phyloP scores from a whole-genome alignment of 1,140 invertebrate genomes.

The Micrasema minimum region DNA sequence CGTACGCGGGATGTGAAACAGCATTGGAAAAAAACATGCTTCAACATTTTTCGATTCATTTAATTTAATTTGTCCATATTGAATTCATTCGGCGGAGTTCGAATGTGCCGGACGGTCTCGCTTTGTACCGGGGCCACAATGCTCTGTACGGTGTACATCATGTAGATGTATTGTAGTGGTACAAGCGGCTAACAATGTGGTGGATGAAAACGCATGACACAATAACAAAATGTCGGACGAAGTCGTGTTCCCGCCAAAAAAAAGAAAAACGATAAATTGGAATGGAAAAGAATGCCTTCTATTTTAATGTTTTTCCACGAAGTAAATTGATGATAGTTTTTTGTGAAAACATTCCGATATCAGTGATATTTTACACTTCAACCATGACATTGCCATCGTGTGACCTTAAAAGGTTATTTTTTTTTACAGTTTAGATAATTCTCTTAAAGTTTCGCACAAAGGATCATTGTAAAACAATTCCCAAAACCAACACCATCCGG shows the following conservation, averaged over 20 bases:
- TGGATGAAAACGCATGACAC: constrained; percentile 27
- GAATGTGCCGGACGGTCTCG: constrained; percentile 12
- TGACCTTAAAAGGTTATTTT: no score
- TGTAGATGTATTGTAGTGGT: no score
- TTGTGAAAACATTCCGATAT: no score
- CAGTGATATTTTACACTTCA: no score
- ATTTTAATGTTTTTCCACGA: constrained; percentile 6
- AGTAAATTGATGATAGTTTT: constrained; percentile 11
- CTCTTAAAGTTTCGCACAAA: no score
- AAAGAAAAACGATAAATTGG: constrained; percentile 17
- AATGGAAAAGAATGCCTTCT: neutral
- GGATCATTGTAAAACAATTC: no score
- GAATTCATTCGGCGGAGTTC: constrained; percentile 22
- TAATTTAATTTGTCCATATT: constrained; percentile 32
- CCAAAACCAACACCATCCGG: no score
- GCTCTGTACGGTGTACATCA: neutral
- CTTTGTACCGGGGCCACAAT: neutral
- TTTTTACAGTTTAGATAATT: no score
- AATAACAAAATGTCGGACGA: constrained; percentile 23
- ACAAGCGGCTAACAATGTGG: constrained; percentile 13
- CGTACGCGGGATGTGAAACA: neutral
- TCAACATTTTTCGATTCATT: constrained; percentile 31
- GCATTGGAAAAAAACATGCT: constrained; percentile 18
- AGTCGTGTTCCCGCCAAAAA: constrained; percentile 24
- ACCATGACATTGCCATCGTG: no score